Evolutionary conservation across 2,113 vertebrate genomes (phyloP), one percentile per base, ranked within the genome.

Genomic region (Quiscalus mexicanus): DNA sequence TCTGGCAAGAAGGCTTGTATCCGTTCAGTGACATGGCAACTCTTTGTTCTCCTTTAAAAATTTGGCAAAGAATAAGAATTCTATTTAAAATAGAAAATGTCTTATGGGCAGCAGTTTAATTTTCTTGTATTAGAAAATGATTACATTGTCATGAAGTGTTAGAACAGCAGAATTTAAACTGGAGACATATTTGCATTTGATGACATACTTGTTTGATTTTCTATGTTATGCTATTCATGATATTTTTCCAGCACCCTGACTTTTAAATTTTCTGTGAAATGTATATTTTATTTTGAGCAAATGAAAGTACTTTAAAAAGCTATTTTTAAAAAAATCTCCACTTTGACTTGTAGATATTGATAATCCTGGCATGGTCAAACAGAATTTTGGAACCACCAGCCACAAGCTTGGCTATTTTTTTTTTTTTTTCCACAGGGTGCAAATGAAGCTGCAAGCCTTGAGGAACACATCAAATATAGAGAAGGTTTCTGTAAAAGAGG

Each of bases 261-360:
- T 78, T 93, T 64, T 71, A 86, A 93, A 67, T 92, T 59, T 76
- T 18, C 90, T 59, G 67, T 68, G 50, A 95, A 95, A 95, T 53
- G 50, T 41, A 45, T 83, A 49, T 90, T 84, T 96, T 82, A 82
- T 55, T 59, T 89, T 74, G 45, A 73, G 35, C 35, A 96, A 95
- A 67, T 76, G 7, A 92, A 16, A 62, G 31, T 68, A 59, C 24
- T 56, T 86, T 56, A 15, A 37, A 84, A 94, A 24, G 6, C 10
- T 3, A 10, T n/a, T 81, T 81, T 45, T 8, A 10, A 18, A 2
- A 55, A 70, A 42, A 39, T 11, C 16, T 82, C 55, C 3, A 12
- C 33, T 89, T 41, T 39, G 27, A 44, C 9, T 70, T 45, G 55
- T 35, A 23, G 19, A 22, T 84, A 35, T 53, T 94, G 59, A 67